Conservation (phyloP, 2,888 invertebrate genomes). For the Gryllus longicercus region DNA sequence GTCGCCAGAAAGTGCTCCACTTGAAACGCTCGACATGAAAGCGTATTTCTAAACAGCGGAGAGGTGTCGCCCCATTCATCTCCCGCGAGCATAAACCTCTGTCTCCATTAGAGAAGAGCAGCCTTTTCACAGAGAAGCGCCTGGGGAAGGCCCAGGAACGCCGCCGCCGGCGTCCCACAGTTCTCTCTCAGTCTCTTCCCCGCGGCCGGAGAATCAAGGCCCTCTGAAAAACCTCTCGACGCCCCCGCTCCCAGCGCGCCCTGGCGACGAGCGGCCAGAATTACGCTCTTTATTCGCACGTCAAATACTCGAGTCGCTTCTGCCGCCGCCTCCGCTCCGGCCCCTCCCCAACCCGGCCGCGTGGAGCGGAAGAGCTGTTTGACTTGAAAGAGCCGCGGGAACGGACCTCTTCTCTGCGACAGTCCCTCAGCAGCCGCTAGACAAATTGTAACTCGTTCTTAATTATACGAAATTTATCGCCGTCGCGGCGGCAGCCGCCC, state of each 20-base stretch:
- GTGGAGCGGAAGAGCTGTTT: not conserved
- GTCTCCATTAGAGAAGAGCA: not conserved
- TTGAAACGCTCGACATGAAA: too few relatives aligned
- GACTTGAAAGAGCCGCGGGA: not conserved
- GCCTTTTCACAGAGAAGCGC: not conserved
- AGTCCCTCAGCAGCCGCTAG: not conserved
- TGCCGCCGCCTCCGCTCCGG: not conserved
- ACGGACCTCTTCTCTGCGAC: not conserved
- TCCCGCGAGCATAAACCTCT: not conserved
- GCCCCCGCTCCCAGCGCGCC: not conserved
- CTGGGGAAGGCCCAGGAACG: too few relatives aligned
- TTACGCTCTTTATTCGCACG: conserved; percentile 17
- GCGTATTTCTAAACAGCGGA: not conserved
- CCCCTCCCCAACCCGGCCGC: too few relatives aligned
- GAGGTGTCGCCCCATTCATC: conserved; percentile 2
- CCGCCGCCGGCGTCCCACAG: too few relatives aligned
- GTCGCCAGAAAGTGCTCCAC: too few relatives aligned
- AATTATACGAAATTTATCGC: conserved; percentile 17
- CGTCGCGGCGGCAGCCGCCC: not conserved
- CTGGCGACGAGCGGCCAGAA: not conserved
- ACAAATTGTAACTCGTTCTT: conserved; percentile 17
- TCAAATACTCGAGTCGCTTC: not conserved
- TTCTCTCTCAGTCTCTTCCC: not conserved
- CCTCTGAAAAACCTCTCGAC: conserved; percentile 10
- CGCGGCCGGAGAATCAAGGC: not conserved